Evolutionary conservation across 2,888 invertebrate genomes (phyloP).

Genomic region (Desoria tigrina): DNA sequence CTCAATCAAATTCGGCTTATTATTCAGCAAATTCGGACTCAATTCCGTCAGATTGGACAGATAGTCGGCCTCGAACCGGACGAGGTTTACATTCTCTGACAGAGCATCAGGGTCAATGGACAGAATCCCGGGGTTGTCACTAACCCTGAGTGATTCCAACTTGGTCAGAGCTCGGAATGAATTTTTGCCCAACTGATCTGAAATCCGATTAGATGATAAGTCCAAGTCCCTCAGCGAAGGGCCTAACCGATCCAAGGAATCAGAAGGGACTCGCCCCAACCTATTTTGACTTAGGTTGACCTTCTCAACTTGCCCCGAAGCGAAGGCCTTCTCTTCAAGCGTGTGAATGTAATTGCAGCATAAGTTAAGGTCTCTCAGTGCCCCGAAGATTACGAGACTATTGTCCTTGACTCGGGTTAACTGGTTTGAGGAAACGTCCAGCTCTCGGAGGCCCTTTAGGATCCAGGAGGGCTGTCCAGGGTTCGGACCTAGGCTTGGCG

Average conservation of each 20-base stretch:
- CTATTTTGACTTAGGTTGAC: slow-evolving; percentile 50
- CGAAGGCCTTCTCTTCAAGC: slow-evolving; percentile 46
- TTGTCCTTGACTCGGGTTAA: slow-evolving; percentile 46
- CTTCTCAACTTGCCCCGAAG: slow-evolving; percentile 23
- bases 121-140: slow-evolving; percentile 45
- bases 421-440: slow-evolving; percentile 48
- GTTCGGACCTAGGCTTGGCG: slow-evolving; percentile 22
- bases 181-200: slow-evolving; percentile 41
- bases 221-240: slow-evolving; percentile 46
- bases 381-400: slow-evolving; percentile 38
- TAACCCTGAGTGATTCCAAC: slow-evolving; percentile 38
- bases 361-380: slow-evolving; percentile 45
- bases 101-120: slow-evolving; percentile 43
- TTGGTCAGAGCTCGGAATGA: slow-evolving; percentile 39
- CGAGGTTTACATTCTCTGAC: slow-evolving; percentile 42
- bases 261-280: slow-evolving; percentile 45
- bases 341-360: slow-evolving; percentile 51
- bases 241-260: slow-evolving; percentile 41
- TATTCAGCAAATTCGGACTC: slow-evolving; percentile 35
- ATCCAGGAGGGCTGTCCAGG: slow-evolving; percentile 29
- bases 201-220: slow-evolving; percentile 46
- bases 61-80: slow-evolving; percentile 46
- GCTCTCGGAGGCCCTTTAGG: slow-evolving; percentile 34
- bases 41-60: slow-evolving; percentile 46
- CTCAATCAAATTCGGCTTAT: slow-evolving; percentile 41